A percentile compares a stretch with the other conserved stretches of the same genome.
These are phyloP conservation scores for Aphelocoma californica DNA, from an alignment of 2,797 vertebrate species.

Conservation along the genomic window DNA sequence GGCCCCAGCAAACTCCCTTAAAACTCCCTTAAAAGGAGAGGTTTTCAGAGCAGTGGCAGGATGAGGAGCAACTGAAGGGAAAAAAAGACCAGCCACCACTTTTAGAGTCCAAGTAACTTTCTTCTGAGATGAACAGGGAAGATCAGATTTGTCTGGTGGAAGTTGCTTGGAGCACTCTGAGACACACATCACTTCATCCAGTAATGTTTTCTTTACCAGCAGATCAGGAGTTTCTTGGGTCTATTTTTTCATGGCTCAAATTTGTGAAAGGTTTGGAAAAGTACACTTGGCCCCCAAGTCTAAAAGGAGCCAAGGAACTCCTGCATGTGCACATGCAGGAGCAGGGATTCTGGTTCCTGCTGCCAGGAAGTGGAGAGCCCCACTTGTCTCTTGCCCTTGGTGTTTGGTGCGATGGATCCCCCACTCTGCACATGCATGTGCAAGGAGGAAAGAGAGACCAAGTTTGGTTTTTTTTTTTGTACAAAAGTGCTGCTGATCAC, in stretches of 20 bases:
- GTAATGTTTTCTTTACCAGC: not conserved
- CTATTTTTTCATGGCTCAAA: not conserved
- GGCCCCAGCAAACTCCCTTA: not conserved
- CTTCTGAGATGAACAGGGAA: not conserved
- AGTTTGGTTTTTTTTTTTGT: rapidly evolving
- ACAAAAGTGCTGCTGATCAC: not conserved
- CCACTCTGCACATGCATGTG: rapidly evolving
- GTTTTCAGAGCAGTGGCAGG: not conserved
- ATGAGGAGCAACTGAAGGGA: not conserved
- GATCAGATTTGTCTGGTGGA: not conserved
- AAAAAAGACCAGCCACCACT: not conserved
- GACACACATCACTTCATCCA: not conserved
- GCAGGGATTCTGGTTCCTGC: not conserved
- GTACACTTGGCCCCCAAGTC: not conserved
- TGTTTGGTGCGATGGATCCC: not conserved
- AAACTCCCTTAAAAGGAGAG: not conserved
- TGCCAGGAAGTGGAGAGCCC: not conserved
- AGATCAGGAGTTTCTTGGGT: not conserved
- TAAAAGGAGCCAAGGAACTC: not conserved
- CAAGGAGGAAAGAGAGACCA: not conserved
- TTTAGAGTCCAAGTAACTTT: not conserved
- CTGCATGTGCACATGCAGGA: not conserved
- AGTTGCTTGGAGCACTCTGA: not conserved
- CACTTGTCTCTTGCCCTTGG: not conserved
- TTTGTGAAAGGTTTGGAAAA: not conserved